A percentile compares a stretch with the other conserved stretches of the same genome.
phyloP scores from a whole-genome alignment of 2,113 vertebrate genomes.

The Anolis sagrei region DNA sequence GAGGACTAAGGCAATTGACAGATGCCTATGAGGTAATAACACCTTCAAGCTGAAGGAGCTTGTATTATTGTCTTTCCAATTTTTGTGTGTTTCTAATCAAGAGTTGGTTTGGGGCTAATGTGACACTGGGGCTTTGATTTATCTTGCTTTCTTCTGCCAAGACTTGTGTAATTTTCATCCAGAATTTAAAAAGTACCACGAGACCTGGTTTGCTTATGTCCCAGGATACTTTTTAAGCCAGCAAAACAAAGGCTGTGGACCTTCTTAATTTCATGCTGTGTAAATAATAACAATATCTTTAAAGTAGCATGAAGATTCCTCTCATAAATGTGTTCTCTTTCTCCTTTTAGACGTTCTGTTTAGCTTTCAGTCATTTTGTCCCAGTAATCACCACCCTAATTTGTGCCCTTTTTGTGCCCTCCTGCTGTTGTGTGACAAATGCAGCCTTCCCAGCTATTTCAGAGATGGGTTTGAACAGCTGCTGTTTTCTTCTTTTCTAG shows the following conservation, averaged over 20 bases:
- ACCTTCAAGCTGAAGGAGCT: fast-evolving
- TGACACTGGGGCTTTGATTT: background rate
- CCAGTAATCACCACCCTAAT: background rate
- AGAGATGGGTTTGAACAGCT: slow-evolving; percentile 39
- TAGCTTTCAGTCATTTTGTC: slow-evolving; percentile 6
- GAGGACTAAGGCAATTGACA: slow-evolving; percentile 92
- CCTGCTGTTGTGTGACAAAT: slow-evolving; percentile 30
- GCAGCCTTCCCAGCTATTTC: slow-evolving; percentile 30
- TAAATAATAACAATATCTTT: background rate
- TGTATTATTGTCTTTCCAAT: background rate
- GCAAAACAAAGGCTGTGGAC: background rate
- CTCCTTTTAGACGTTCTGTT: background rate
- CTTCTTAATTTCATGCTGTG: background rate
- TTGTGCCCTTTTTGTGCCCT: background rate
- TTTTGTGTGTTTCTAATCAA: background rate
- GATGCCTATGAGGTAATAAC: slow-evolving; percentile 95
- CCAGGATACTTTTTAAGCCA: background rate
- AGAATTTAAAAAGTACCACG: background rate
- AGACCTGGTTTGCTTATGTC: background rate
- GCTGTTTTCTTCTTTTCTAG: slow-evolving; percentile 70
- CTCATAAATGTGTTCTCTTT: background rate
- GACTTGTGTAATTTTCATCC: background rate
- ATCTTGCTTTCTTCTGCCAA: background rate
- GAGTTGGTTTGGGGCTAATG: background rate
- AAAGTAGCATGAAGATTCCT: background rate